A percentile compares a stretch with the other conserved stretches of the same genome.
phyloP scores from a whole-genome alignment of 2,888 invertebrate species.

The Acanthosepion esculentum region DNA sequence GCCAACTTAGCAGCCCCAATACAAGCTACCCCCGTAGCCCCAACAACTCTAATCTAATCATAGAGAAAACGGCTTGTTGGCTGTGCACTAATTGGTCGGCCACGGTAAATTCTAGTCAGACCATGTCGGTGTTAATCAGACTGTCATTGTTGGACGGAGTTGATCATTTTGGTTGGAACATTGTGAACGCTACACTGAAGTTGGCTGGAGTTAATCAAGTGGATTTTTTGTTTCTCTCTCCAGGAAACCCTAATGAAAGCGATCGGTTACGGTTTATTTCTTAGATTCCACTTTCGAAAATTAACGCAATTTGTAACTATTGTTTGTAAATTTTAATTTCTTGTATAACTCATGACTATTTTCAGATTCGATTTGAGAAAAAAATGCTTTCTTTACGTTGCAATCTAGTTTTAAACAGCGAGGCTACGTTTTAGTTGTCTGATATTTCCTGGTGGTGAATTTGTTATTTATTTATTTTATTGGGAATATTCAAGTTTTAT shows the following conservation, averaged over 20 bases:
- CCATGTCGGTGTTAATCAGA: constrained; percentile 17
- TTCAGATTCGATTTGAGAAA: too few relatives aligned
- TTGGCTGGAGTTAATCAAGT: neutral
- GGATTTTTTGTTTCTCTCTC: neutral
- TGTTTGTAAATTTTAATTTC: neutral
- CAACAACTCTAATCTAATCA: neutral
- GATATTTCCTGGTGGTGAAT: too few relatives aligned
- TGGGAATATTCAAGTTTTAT: too few relatives aligned
- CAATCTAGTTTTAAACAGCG: too few relatives aligned
- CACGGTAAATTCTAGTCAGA: neutral
- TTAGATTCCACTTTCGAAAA: neutral
- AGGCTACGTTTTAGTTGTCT: too few relatives aligned
- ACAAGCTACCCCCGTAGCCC: neutral
- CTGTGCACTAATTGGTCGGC: neutral
- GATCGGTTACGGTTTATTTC: too few relatives aligned
- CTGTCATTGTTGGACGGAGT: neutral
- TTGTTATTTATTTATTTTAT: too few relatives aligned
- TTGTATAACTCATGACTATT: too few relatives aligned
- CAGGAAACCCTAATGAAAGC: neutral
- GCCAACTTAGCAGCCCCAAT: neutral
- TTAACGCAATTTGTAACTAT: neutral
- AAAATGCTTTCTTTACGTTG: too few relatives aligned
- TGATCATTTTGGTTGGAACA: neutral
- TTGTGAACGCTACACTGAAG: neutral
- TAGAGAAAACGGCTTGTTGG: neutral